Conservation (phyloP, 2,113 vertebrate species). For the Fregetta grallaria region DNA sequence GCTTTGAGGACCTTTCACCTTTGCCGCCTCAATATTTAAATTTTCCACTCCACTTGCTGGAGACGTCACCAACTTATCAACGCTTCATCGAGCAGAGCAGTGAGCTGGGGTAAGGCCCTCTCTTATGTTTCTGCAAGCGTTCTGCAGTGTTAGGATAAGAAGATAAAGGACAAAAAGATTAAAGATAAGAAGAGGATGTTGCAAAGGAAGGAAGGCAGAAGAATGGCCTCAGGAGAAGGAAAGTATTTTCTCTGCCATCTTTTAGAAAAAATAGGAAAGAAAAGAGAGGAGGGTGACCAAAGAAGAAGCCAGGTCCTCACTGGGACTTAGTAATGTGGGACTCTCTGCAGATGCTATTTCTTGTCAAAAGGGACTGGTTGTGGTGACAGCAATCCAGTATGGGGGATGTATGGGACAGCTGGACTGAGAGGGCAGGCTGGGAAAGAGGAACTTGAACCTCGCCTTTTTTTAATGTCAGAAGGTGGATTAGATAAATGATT, state of each 20-base stretch:
- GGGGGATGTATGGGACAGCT: neutral
- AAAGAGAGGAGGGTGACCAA: neutral
- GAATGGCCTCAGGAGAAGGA: neutral
- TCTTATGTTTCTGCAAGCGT: neutral
- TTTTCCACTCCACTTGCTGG: neutral
- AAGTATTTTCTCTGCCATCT: neutral
- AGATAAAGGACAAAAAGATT: neutral
- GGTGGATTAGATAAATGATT: neutral
- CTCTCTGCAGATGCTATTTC: neutral
- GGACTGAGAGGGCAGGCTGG: neutral
- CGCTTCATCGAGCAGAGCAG: neutral
- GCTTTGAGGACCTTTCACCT: neutral
- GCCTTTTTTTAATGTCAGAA: neutral
- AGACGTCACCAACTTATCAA: neutral
- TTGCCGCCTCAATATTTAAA: neutral
- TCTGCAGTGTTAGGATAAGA: neutral
- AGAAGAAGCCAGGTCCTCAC: neutral
- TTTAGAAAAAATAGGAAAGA: neutral
- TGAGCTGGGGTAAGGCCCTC: neutral
- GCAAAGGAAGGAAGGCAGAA: neutral
- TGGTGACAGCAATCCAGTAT: neutral
- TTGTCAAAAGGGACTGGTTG: neutral
- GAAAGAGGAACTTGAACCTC: neutral
- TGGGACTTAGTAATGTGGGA: neutral
- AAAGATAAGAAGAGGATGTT: neutral